Base-by-base conservation (phyloP, 2,888 invertebrate species). In the Platynereis dumerilii region DNA sequence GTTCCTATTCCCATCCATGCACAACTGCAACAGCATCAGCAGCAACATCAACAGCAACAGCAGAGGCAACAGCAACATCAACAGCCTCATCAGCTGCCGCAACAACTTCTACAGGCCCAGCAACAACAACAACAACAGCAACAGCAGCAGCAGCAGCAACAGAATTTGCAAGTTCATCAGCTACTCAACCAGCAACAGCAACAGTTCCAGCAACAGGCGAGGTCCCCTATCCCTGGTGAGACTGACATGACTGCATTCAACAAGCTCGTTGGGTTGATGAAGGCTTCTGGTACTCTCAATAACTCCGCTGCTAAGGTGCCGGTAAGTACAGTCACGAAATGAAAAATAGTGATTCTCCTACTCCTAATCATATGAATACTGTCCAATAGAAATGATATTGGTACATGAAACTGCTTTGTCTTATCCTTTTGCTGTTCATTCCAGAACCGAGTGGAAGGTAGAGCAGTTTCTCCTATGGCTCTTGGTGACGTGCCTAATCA, bases 231-330 rank as follows among this genome's bases (percentile, higher is more conserved):
- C 34, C 45, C 29, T 24, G 52, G 42, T 1, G 56, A 56, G 29
- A 48, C 55, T 12, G 81, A 82, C 68, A 74, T 81, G 70, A 72
- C 80, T 24, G 83, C 83, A 2, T 83, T 82, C 70, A 80, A 82
- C 72, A 81, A 81, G 64, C 74, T 83, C 55, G 74, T 83, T 3
- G 78, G 76, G n/a, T 58, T 71, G 69, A 80, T 82, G 77, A 76
- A 78, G 58, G 78, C 77, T 48, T 77, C 77, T 7, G 76, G 78
- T 27, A 76, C 77, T 5, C 74, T 77, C 45, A 72, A 74, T 27
- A 74, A 76, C 5, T 74, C 76, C 39, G 34, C 34, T 34, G 76
- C 77, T 20, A 69, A 72, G 28, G 64, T 69, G 69, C 63, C 64
- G 22, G 68, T 68, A 20, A 57, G 58, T 58, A 34, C n/a, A n/a